Percentiles rank a stretch among this genome's conserved stretches.
Evolutionary conservation across 2,113 vertebrate genomes (phyloP).

Genomic region (Channa argus): DNA sequence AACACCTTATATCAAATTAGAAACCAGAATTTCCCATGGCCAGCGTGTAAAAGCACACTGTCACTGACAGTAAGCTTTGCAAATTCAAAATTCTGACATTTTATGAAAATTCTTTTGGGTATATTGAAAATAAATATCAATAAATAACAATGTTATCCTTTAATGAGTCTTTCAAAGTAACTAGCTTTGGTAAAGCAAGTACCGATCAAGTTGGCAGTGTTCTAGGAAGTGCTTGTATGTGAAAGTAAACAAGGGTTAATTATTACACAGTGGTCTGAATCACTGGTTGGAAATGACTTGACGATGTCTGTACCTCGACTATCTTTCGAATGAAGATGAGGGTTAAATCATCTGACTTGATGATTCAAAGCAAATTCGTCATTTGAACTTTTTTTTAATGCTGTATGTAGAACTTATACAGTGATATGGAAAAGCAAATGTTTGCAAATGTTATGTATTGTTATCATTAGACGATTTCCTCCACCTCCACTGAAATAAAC

Average conservation of each 20-base stretch:
- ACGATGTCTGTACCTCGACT: background rate
- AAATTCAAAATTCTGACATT: background rate
- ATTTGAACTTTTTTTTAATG: no score
- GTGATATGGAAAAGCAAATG: no score
- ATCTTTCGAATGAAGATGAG: background rate
- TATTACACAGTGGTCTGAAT: slow-evolving; percentile 42
- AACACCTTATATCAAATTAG: no score
- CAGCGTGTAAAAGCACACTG: no score
- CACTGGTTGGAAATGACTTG: slow-evolving; percentile 15
- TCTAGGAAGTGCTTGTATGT: slow-evolving; percentile 30
- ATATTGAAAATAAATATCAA: no score
- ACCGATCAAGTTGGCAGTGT: slow-evolving; percentile 27
- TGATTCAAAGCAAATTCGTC: no score
- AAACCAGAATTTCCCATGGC: background rate
- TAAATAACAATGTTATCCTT: slow-evolving; percentile 52
- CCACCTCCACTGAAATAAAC: no score
- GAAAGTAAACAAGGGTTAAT: slow-evolving; percentile 60
- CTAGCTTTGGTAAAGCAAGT: slow-evolving; percentile 53
- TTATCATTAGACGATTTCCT: no score
- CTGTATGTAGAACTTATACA: no score
- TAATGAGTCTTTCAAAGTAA: slow-evolving; percentile 53
- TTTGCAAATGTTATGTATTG: no score
- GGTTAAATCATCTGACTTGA: no score
- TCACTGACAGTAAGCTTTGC: background rate
- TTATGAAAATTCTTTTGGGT: background rate